Base-by-base conservation (phyloP, 1,140 invertebrate genomes). In the Glossosoma conforme region DNA sequence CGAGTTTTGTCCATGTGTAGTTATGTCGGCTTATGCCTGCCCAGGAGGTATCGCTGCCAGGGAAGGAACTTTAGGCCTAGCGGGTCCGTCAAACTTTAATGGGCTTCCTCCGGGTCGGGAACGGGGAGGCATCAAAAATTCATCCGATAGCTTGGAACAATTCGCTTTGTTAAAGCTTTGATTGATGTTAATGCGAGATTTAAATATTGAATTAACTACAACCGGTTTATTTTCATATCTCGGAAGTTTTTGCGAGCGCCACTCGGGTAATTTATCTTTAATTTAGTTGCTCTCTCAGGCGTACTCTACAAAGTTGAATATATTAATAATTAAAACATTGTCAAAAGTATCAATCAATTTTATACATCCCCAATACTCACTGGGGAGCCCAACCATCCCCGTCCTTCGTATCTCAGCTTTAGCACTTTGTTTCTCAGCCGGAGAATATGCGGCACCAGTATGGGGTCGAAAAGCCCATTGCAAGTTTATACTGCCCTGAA, bases 61-160 rank as follows among this genome's bases (percentile, higher is more conserved):
- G 10, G 18, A 35, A 10, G 13, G 18, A 45, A 45, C 30, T 45
- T 18, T 10, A 15, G 19, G 32, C n/a, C 32, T 24, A 21, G 25
- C 17, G 25, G 36, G 15, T 45, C 21, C 33, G 35, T 47, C 33
- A 47, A 47, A 25, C 11, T 24, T 47, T 47, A 37, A 47, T 37
- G 13, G 8, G 6, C 15, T n/a, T 22, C n/a, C 18, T 47, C 28
- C 35, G 11, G 14, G 32, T 22, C 15, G 18, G 35, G 19, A 32
- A 21, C 33, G 44, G 19, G 18, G n/a, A 2, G 18, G 18, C 35
- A 47, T 47, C 33, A 47, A 47, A 47, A 37, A 47, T 47, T 17
- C 35, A 47, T 47, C 28, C 18, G 33, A 37, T 36, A 37, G 44
- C 22, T 30, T 45, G 35, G 36, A 47, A 47, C 45, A 14, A 47